These are phyloP conservation scores for Amiota minor DNA, from an alignment of 2,888 invertebrate genomes.

Conservation along the genomic window DNA sequence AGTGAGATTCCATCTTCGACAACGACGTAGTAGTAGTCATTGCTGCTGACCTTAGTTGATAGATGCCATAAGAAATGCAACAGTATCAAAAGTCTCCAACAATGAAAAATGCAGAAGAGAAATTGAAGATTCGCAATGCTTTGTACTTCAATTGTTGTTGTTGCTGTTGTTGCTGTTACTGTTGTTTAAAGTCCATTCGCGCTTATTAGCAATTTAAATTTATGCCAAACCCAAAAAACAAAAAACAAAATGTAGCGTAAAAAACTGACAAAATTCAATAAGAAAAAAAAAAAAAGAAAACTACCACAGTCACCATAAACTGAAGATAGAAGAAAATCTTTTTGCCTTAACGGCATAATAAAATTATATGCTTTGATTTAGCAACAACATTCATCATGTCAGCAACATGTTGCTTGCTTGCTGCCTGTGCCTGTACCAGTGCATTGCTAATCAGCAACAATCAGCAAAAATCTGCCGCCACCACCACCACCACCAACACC, in stretches of 20 bases:
- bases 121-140: conserved; percentile 37
- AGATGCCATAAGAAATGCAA: conserved; percentile 9
- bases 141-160: not conserved
- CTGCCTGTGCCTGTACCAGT: not conserved
- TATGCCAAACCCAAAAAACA: conserved; percentile 26
- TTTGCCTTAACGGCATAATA: not conserved
- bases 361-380: conserved; percentile 13
- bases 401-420: conserved; percentile 25
- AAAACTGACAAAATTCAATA: conserved; percentile 6
- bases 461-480: not conserved
- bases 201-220: conserved; percentile 35
- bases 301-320: not conserved
- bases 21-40: conserved; percentile 37
- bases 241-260: not conserved
- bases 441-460: conserved; percentile 11
- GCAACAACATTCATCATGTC: conserved; percentile 28
- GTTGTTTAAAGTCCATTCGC: not conserved
- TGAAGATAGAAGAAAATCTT: conserved; percentile 7
- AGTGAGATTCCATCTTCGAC: not conserved
- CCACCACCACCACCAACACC: not conserved
- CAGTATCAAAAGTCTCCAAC: conserved; percentile 13
- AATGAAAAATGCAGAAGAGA: conserved; percentile 34
- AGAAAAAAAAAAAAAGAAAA: conserved; percentile 12
- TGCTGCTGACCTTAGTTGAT: conserved; percentile 45
- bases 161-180: not conserved